These are phyloP conservation scores for Enteromius paludinosus DNA, from an alignment of 2,797 vertebrate genomes.

Conservation along the genomic window DNA sequence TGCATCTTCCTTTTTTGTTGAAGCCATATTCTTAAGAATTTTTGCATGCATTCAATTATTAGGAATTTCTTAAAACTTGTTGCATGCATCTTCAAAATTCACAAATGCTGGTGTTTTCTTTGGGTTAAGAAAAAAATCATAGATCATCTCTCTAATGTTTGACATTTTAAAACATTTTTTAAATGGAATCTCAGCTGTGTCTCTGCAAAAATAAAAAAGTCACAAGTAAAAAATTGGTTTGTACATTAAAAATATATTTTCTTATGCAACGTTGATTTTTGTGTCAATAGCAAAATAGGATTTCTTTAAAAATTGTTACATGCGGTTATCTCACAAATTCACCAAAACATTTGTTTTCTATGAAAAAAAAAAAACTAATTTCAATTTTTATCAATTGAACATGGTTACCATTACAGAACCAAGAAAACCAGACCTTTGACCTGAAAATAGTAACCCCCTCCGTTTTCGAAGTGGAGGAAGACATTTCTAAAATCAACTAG, in stretches of 20 bases:
- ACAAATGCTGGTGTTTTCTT: not conserved
- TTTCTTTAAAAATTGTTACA: slow-evolving; percentile 5
- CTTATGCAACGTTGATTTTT: not conserved
- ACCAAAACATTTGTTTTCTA: not conserved
- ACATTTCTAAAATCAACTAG: too few relatives aligned
- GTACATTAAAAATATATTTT: not conserved
- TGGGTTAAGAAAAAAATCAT: not conserved
- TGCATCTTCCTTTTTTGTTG: too few relatives aligned
- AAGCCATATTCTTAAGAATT: not conserved
- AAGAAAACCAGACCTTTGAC: not conserved
- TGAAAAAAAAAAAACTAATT: not conserved
- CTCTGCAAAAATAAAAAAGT: too few relatives aligned
- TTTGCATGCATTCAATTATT: not conserved
- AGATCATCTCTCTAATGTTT: not conserved
- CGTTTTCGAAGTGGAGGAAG: not conserved
- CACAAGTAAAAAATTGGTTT: not conserved
- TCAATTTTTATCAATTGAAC: too few relatives aligned
- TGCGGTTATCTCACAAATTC: not conserved
- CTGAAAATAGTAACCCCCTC: not conserved
- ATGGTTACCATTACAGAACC: not conserved
- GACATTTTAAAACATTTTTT: not conserved
- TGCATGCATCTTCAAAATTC: not conserved
- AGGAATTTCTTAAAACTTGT: not conserved
- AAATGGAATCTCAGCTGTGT: not conserved
- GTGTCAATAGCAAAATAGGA: not conserved